Evolutionary conservation across 1,140 invertebrate species (phyloP).

Genomic region (Bradynema listronoti): DNA sequence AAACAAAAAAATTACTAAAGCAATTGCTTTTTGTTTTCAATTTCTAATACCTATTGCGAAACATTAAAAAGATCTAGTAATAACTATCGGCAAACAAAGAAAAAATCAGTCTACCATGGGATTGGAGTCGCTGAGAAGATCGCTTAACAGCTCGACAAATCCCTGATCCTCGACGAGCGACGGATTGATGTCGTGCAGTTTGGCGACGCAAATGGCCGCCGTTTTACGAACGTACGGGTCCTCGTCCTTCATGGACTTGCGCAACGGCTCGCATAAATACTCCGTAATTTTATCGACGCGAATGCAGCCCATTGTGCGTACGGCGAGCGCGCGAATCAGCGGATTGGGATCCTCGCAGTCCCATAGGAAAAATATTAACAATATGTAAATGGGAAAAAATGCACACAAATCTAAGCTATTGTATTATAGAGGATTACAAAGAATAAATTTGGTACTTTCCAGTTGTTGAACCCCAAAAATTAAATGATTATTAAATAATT

Average conservation of each 20-base stretch:
- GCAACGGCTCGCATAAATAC: conserved; percentile 93
- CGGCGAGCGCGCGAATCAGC: conserved; percentile 90
- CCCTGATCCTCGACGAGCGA: conserved; percentile 95
- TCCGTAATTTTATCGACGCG: conserved; percentile 99
- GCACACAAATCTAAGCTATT: too few relatives aligned
- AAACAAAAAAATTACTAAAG: too few relatives aligned
- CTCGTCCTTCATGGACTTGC: conserved; percentile 97
- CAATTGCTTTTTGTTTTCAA: too few relatives aligned
- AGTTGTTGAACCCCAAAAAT: too few relatives aligned
- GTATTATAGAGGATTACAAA: too few relatives aligned
- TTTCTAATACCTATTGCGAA: too few relatives aligned
- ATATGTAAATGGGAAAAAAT: too few relatives aligned
- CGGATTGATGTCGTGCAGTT: conserved; percentile 92
- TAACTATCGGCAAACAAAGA: background rate
- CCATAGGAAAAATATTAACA: conserved; percentile 63
- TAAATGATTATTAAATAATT: too few relatives aligned
- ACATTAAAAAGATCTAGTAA: background rate
- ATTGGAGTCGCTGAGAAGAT: conserved; percentile 94
- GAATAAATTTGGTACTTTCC: too few relatives aligned
- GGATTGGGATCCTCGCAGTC: conserved; percentile 99
- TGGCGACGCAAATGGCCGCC: conserved; percentile 97
- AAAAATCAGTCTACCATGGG: conserved; percentile 74
- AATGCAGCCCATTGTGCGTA: conserved; percentile 99
- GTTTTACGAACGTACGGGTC: conserved; percentile 99
- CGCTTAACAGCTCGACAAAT: conserved; percentile 91